Base-by-base conservation (phyloP, 2,113 vertebrate genomes). In the Hylia prasina region DNA sequence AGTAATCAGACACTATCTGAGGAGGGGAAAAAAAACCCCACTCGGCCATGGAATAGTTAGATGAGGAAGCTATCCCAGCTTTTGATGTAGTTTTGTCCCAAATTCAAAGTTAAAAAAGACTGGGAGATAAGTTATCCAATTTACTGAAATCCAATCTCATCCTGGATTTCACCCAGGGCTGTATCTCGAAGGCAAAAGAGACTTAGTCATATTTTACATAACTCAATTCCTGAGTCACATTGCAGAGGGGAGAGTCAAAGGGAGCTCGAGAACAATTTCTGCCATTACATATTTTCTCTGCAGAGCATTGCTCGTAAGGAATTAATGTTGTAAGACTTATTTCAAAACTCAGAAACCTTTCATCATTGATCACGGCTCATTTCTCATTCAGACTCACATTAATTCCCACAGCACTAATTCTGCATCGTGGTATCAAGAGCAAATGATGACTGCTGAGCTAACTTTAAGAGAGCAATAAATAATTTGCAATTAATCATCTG, bases 81-180 rank as follows among this genome's bases (percentile, higher is more conserved):
- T 96, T 94, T 95, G 7, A 65, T 89, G 90, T 64, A 83, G 71
- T 86, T 87, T 70, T 80, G 87, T 81, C 81, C 89, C 77, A 89
- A 69, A 94, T 95, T 91, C 87, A 90, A 96, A 97, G 11, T 54
- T 93, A 80, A 95, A 93, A 93, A 96, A 89, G 95, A 89, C 91
- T 95, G 85, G 58, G 87, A 92, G 93, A 96, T 91, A 94, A 89
- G 68, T 93, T 96, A 81, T 94, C 92, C 96, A 96, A 90, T 81
- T 94, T 60, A 94, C 17, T 94, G 97, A 97, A 97, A 97, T 68
- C 64, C 63, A 96, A 80, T 93, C 85, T 54, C 73, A n/a, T 9
- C 17, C 30, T 97, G 96, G 91, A 91, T 81, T 87, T 72, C 75
- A 77, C 93, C 95, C 96, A 97, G 85, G 63, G 87, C 91, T 89